phyloP scores from a whole-genome alignment of 2,888 invertebrate species.

The Agrochola circellaris region DNA sequence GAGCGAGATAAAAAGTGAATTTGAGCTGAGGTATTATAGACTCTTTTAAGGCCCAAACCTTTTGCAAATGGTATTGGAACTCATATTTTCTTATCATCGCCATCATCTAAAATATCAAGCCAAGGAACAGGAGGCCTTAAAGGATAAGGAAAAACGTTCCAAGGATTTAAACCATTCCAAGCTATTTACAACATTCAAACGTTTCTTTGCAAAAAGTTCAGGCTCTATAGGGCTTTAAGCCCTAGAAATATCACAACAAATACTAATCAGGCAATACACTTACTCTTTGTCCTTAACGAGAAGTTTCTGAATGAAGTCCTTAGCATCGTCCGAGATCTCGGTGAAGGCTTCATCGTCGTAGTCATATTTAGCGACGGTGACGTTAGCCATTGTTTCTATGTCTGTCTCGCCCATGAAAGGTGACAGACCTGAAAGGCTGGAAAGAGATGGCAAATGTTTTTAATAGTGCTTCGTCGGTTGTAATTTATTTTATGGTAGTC shows the following conservation, averaged over 20 bases:
- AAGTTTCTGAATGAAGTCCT: slow-evolving; percentile 98
- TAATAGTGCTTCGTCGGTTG: not conserved
- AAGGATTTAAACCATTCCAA: slow-evolving; percentile 3
- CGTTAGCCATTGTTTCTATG: slow-evolving; percentile 99
- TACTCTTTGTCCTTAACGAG: slow-evolving; percentile 98
- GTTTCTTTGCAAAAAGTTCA: slow-evolving; percentile 49
- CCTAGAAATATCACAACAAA: slow-evolving; percentile 44
- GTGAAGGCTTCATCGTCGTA: slow-evolving; percentile 99
- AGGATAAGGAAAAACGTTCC: not conserved
- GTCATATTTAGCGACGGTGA: slow-evolving; percentile 98
- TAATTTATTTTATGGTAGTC: too few relatives aligned
- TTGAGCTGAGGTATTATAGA: too few relatives aligned
- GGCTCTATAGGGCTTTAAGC: slow-evolving; percentile 13
- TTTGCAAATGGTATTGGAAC: slow-evolving; percentile 34
- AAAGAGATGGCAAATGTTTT: slow-evolving; percentile 58
- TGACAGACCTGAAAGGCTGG: slow-evolving; percentile 97
- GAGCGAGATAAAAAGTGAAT: too few relatives aligned
- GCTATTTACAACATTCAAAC: slow-evolving; percentile 2
- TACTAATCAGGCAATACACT: slow-evolving; percentile 82
- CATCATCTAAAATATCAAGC: not conserved
- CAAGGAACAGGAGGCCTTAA: not conserved
- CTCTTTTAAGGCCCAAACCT: slow-evolving; percentile 27
- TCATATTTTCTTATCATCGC: not conserved
- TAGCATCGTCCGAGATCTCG: slow-evolving; percentile 97
- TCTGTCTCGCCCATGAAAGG: slow-evolving; percentile 99